A percentile compares a stretch with the other conserved stretches of the same genome.
Conservation (phyloP, 1,140 invertebrate genomes). For the Apis mellifera region DNA sequence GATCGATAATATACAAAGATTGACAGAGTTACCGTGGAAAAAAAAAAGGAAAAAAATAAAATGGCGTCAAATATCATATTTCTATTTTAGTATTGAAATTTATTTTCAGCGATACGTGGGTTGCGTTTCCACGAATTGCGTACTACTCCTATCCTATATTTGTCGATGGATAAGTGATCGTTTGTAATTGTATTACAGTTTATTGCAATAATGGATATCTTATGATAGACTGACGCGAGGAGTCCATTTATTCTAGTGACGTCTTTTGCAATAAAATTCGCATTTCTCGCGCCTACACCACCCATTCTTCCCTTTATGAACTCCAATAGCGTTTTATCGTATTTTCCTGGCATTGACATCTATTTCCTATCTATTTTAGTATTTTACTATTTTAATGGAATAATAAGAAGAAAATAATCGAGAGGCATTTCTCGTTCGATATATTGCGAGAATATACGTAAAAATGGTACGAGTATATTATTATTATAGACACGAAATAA, state of each 20-base stretch:
- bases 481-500: too few relatives aligned
- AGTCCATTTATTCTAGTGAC: neutral
- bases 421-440: neutral
- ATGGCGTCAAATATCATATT: too few relatives aligned
- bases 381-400: neutral
- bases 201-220: neutral
- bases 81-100: too few relatives aligned
- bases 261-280: constrained; percentile 6
- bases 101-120: neutral
- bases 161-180: neutral
- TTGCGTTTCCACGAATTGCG: neutral
- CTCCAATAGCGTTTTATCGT: neutral
- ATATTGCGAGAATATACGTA: too few relatives aligned
- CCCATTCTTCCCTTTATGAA: neutral
- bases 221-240: neutral
- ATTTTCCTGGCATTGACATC: constrained; percentile 1
- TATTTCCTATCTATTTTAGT: neutral
- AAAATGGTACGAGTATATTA: too few relatives aligned
- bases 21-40: neutral
- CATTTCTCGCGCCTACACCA: neutral
- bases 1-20: neutral
- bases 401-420: neutral
- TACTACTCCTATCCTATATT: too few relatives aligned
- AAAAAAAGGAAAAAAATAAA: too few relatives aligned
- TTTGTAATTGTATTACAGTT: neutral